A percentile compares a stretch with the other conserved stretches of the same genome.
These are phyloP conservation scores for Cremastinae sp. DNA, from an alignment of 2,888 invertebrate genomes.

Conservation along the genomic window DNA sequence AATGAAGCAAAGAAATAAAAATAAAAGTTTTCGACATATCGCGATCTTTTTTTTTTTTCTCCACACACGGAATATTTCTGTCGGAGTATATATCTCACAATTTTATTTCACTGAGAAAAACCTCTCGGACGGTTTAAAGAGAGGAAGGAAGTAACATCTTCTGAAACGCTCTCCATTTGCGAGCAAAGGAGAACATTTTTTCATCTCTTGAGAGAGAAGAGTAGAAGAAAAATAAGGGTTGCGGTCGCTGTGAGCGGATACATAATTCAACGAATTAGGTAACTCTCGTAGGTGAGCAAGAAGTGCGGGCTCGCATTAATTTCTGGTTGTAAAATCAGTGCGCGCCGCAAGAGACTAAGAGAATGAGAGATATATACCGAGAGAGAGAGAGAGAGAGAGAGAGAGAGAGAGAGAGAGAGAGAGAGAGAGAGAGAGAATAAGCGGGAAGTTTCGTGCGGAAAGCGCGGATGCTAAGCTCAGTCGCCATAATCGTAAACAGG, in stretches of 20 bases:
- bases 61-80: no score
- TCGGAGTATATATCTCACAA: no score
- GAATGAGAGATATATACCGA: constrained; percentile 2
- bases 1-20: no score
- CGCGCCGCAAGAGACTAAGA: constrained; percentile 22
- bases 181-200: constrained; percentile 10
- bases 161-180: not conserved
- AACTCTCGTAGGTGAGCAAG: constrained; percentile 56
- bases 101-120: not conserved
- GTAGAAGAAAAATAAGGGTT: constrained; percentile 22
- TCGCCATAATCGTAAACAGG: constrained; percentile 58
- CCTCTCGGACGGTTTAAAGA: not conserved
- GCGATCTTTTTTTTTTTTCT: no score
- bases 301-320: constrained; percentile 51
- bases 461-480: constrained; percentile 58
- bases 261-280: constrained; percentile 64
- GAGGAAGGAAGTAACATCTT: not conserved
- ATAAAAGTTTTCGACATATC: no score
- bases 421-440: not conserved
- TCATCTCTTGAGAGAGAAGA: constrained; percentile 26
- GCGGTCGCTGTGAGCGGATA: constrained; percentile 36
- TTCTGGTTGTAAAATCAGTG: constrained; percentile 60
- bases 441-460: constrained; percentile 56
- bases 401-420: not conserved
- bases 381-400: not conserved